Percentiles rank a stretch among this genome's conserved stretches.
These are phyloP conservation scores for Plutomurus gul DNA, from an alignment of 1,140 invertebrate genomes.

Conservation along the genomic window DNA sequence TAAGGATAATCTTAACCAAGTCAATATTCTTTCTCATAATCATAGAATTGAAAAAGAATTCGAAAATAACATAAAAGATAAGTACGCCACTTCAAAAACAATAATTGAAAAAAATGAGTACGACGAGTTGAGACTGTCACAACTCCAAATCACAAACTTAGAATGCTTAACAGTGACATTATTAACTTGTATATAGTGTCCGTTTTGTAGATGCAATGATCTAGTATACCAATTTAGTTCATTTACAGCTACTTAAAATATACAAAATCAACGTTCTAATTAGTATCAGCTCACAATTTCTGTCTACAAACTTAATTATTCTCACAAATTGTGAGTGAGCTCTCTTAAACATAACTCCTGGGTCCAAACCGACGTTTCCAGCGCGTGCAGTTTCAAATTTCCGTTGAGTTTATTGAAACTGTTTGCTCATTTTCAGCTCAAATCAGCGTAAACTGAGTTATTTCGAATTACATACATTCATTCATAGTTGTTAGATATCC, in stretches of 20 bases:
- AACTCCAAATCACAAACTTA: not conserved
- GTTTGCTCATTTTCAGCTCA: not conserved
- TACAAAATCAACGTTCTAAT: too few species aligned
- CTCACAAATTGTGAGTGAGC: too few species aligned
- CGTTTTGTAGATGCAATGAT: too few species aligned
- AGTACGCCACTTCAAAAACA: too few species aligned
- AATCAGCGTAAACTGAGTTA: not conserved
- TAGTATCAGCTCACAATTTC: too few species aligned
- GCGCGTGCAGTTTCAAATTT: not conserved
- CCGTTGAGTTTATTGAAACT: not conserved
- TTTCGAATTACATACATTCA: not conserved
- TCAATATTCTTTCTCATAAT: not conserved
- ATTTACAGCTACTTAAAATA: too few species aligned
- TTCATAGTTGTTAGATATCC: not conserved
- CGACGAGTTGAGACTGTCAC: not conserved
- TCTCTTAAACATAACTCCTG: too few species aligned
- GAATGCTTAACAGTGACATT: not conserved
- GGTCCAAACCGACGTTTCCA: too few species aligned
- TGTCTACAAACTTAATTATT: too few species aligned
- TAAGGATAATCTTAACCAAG: constrained; percentile 18
- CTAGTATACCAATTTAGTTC: too few species aligned
- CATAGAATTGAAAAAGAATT: not conserved
- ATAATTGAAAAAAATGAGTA: not conserved
- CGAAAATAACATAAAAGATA: too few species aligned
- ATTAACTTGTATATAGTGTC: not conserved